Conservation (phyloP, 53 echinoderm and acorn worm genomes). For the Zoroaster sp. region DNA sequence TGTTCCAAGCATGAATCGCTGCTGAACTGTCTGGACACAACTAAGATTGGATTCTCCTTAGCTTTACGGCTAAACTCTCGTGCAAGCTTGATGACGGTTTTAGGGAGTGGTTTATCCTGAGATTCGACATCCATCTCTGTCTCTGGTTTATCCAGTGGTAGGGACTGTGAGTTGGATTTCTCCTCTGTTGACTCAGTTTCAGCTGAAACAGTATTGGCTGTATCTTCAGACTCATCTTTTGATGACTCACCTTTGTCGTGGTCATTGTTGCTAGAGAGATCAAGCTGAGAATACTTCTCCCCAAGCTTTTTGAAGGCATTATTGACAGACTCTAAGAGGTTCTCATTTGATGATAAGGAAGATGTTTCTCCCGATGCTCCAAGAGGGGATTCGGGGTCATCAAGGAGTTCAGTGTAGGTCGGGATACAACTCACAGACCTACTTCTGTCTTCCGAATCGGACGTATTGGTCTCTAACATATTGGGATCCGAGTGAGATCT, state of each 20-base stretch:
- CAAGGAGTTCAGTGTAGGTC: not conserved
- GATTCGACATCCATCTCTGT: constrained; percentile 3
- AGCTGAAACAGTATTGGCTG: constrained; percentile 13
- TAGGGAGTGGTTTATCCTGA: constrained; percentile 1
- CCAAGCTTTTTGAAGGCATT: constrained; percentile 74
- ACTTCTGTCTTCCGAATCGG: constrained; percentile 48
- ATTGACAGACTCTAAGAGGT: constrained; percentile 76
- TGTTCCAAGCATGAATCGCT: constrained; percentile 10
- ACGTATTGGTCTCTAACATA: constrained; percentile 70
- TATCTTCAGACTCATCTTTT: constrained; percentile 22
- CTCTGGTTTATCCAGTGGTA: not conserved
- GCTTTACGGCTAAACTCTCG: constrained; percentile 58
- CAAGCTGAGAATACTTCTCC: constrained; percentile 66
- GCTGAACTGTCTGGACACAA: not conserved
- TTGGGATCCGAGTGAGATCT: constrained; percentile 84
- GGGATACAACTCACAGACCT: constrained; percentile 5
- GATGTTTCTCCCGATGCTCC: constrained; percentile 59
- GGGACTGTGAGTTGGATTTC: not conserved
- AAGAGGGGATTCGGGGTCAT: constrained; percentile 52
- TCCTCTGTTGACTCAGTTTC: constrained; percentile 7
- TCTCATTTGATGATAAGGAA: constrained; percentile 75
- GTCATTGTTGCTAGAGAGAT: constrained; percentile 5
- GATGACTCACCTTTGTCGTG: not conserved
- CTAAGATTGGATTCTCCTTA: constrained; percentile 3
- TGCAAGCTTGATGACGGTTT: constrained; percentile 37